These are phyloP conservation scores for Yponomeuta sedellus DNA, from an alignment of 2,888 invertebrate species.

Conservation along the genomic window DNA sequence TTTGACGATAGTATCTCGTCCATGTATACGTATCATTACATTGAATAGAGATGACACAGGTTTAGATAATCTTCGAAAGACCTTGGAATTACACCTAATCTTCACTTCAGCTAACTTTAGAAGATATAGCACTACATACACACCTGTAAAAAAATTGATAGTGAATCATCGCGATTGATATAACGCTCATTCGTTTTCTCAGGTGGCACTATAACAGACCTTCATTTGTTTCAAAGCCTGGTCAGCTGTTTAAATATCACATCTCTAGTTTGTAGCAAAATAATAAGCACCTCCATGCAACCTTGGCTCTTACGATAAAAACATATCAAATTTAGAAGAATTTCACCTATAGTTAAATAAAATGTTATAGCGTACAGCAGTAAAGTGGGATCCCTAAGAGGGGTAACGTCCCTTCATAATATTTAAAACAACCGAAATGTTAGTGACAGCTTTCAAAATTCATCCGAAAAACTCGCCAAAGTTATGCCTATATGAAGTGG, in stretches of 20 bases:
- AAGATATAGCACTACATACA: background rate
- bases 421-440: background rate
- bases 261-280: background rate
- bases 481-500: background rate
- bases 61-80: background rate
- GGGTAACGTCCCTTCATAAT: background rate
- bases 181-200: background rate
- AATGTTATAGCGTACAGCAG: too few relatives aligned
- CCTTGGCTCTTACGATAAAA: background rate
- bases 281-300: background rate
- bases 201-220: background rate
- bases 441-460: background rate
- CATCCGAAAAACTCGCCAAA: background rate
- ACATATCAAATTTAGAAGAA: background rate
- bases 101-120: background rate
- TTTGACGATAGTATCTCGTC: too few relatives aligned
- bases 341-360: background rate
- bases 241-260: background rate
- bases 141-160: background rate
- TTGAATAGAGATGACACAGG: background rate
- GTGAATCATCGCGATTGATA: background rate
- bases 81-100: background rate
- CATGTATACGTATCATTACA: background rate
- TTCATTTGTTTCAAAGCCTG: background rate
- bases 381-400: background rate